Evolutionary conservation across 1,140 invertebrate genomes (phyloP).

Genomic region (Tyrophagus putrescentiae): DNA sequence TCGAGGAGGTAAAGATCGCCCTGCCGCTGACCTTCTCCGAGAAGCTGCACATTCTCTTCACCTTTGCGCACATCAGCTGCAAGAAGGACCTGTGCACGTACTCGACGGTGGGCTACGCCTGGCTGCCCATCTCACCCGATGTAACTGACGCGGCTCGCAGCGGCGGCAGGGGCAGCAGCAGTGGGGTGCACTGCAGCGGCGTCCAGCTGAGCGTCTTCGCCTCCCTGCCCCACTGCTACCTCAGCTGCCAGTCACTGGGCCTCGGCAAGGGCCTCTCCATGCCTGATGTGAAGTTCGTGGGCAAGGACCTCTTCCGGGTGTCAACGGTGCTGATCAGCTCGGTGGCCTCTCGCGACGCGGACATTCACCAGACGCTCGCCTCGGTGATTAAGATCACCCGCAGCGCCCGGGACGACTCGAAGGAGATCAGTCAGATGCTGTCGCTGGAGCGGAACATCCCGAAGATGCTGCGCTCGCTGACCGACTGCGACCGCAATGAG

Average conservation of each 20-base stretch:
- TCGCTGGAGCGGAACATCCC: constrained; percentile 6
- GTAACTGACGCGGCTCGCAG: too few species aligned
- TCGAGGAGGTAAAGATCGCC: constrained; percentile 51
- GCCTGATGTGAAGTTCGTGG: constrained; percentile 79
- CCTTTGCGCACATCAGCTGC: constrained; percentile 74
- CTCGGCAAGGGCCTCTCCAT: constrained; percentile 56
- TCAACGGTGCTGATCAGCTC: constrained; percentile 62
- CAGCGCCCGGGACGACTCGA: background rate
- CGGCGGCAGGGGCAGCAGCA: constrained; percentile 39
- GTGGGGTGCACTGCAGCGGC: constrained; percentile 56
- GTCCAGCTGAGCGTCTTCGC: constrained; percentile 63
- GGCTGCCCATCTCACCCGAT: constrained; percentile 61
- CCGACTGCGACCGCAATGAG: background rate
- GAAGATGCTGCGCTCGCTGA: background rate
- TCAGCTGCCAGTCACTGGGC: constrained; percentile 70
- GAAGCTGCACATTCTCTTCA: constrained; percentile 69
- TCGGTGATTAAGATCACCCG: constrained; percentile 4
- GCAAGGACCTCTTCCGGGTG: constrained; percentile 69
- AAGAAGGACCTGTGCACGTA: constrained; percentile 68
- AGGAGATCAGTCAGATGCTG: background rate
- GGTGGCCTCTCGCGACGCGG: background rate
- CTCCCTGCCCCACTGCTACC: constrained; percentile 66
- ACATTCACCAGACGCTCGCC: background rate
- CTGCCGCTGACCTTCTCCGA: constrained; percentile 53
- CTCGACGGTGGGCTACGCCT: constrained; percentile 74